Evolutionary conservation across 2,888 invertebrate species (phyloP).

Genomic region (Scrobipalpa atriplicella): DNA sequence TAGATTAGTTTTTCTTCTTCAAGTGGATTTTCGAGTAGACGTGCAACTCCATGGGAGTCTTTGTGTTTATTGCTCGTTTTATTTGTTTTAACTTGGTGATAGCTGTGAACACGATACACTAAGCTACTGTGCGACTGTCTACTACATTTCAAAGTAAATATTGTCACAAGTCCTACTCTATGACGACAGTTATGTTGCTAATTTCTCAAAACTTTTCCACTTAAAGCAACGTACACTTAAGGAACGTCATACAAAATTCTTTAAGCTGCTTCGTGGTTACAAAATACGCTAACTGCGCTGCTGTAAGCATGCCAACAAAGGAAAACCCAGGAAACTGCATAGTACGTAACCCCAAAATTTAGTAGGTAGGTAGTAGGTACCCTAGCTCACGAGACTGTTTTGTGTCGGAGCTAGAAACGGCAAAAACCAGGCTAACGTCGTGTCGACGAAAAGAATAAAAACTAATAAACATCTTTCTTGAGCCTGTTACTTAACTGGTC

Average conservation of each 20-base stretch:
- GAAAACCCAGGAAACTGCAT: conserved; percentile 1
- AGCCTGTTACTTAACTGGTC: no score
- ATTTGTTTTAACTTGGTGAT: no score
- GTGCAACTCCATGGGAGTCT: no score
- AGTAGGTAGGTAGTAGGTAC: no score
- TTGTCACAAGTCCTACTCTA: no score
- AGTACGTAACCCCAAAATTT: not conserved
- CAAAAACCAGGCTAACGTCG: not conserved
- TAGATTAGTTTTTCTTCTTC: no score
- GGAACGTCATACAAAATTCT: conserved; percentile 9
- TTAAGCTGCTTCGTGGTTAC: not conserved
- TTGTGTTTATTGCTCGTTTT: no score
- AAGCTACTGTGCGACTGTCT: no score
- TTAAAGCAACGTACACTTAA: not conserved
- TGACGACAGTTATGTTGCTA: not conserved
- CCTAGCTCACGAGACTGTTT: not conserved
- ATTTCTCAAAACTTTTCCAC: conserved; percentile 5
- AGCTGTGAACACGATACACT: no score
- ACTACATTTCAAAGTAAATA: no score
- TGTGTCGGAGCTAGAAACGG: not conserved
- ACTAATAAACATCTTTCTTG: not conserved
- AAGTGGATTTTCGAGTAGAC: no score
- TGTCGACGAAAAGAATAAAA: not conserved
- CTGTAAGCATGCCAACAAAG: not conserved
- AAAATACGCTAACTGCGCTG: conserved; percentile 12